Evolutionary conservation across 2,797 vertebrate species (phyloP).

Genomic region (Sebastes taczanowskii): DNA sequence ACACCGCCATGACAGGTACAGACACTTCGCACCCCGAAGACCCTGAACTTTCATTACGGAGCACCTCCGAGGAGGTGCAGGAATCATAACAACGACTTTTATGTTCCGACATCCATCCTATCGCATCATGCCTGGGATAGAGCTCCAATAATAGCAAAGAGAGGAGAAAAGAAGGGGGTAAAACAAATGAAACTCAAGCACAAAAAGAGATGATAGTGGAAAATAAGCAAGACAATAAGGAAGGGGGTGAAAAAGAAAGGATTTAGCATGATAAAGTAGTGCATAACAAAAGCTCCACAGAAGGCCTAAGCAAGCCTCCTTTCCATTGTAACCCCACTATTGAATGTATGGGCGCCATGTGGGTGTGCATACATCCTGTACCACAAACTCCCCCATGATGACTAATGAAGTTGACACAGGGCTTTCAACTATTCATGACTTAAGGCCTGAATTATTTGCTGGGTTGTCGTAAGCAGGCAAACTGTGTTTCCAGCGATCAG

Average conservation of each 20-base stretch:
- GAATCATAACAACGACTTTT: slow-evolving; percentile 76
- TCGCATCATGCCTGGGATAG: slow-evolving; percentile 29
- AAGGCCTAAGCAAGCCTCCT: slow-evolving; percentile 50
- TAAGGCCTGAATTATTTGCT: slow-evolving; percentile 74
- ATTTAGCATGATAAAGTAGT: slow-evolving; percentile 76
- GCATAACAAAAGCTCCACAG: slow-evolving; percentile 70
- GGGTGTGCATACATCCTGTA: slow-evolving; percentile 63
- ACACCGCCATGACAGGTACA: slow-evolving; percentile 67
- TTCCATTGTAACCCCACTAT: slow-evolving; percentile 58
- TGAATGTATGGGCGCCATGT: slow-evolving; percentile 69
- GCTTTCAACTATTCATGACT: slow-evolving; percentile 78
- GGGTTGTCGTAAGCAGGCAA: slow-evolving; percentile 71
- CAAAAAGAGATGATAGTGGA: slow-evolving; percentile 32
- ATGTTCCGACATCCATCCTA: slow-evolving; percentile 57
- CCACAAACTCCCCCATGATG: slow-evolving; percentile 61
- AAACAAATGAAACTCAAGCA: slow-evolving; percentile 41
- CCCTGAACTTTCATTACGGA: slow-evolving; percentile 72
- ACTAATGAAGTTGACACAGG: slow-evolving; percentile 81
- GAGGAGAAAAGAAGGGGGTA: background rate
- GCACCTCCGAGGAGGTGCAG: slow-evolving; percentile 53
- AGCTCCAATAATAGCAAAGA: slow-evolving; percentile 38
- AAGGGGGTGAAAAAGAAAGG: slow-evolving; percentile 5
- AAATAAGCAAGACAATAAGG: slow-evolving; percentile 49
- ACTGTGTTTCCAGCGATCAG: slow-evolving; percentile 67
- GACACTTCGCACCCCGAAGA: slow-evolving; percentile 53